These are phyloP conservation scores for Seira musarum DNA, from an alignment of 2,888 invertebrate species.

Conservation along the genomic window DNA sequence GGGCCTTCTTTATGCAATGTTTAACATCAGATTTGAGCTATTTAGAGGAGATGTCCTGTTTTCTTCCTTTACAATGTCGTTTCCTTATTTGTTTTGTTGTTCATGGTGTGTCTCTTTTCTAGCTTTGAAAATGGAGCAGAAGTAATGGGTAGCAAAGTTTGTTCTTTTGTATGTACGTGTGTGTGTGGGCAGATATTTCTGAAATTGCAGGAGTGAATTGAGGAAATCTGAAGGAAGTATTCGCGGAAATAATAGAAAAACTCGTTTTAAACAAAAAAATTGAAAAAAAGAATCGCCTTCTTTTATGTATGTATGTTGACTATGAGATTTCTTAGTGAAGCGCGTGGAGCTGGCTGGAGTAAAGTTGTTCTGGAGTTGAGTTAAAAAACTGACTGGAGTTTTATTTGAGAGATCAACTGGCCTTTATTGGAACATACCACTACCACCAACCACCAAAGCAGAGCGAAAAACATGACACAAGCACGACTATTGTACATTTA, in stretches of 20 bases:
- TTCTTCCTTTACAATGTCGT: conserved; percentile 1
- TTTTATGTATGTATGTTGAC: conserved; percentile 5
- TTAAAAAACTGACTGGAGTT: conserved; percentile 27
- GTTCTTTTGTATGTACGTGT: neutral
- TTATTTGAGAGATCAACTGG: conserved; percentile 17
- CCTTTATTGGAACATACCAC: conserved; percentile 21
- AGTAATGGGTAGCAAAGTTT: neutral
- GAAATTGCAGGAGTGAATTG: neutral
- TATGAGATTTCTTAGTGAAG: neutral
- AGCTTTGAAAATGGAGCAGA: neutral
- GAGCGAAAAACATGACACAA: conserved; percentile 15
- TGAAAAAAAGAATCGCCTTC: neutral
- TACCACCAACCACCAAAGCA: neutral
- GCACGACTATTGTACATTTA: conserved; percentile 9
- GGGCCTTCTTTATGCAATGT: neutral
- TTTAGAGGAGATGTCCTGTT: conserved; percentile 6
- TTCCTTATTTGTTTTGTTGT: conserved; percentile 1
- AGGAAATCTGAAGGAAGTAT: neutral
- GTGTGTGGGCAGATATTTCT: neutral
- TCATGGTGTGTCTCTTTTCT: neutral
- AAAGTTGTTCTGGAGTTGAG: conserved; percentile 21
- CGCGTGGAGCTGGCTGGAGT: conserved; percentile 23
- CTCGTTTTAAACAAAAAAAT: conserved; percentile 5
- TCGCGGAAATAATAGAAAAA: conserved; percentile 6
- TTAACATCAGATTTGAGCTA: neutral